Conservation (phyloP, 92 coral and sea anemone species). For the Zoanthus sansibaricus region DNA sequence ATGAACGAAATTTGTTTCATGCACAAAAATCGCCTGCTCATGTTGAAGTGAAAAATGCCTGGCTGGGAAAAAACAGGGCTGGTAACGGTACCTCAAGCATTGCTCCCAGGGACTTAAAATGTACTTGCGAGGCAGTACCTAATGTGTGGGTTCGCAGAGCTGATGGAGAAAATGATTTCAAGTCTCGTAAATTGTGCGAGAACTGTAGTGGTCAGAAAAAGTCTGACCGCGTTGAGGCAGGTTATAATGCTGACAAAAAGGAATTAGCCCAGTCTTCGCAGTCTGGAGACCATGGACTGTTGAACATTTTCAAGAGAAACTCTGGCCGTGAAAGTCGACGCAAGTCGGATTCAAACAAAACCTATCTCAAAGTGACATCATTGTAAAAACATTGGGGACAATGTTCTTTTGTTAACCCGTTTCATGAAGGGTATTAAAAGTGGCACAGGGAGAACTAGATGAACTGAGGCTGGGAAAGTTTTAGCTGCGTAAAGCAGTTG, state of each 20-base stretch:
- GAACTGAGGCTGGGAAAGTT: neutral
- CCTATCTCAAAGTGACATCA: slow-evolving; percentile 88
- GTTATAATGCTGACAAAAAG: slow-evolving; percentile 51
- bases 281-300: slow-evolving; percentile 66
- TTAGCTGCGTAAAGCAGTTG: neutral
- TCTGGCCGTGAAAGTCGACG: slow-evolving; percentile 62
- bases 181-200: slow-evolving; percentile 57
- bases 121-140: slow-evolving; percentile 75
- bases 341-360: slow-evolving; percentile 72
- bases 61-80: slow-evolving; percentile 71
- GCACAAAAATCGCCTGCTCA: slow-evolving; percentile 51
- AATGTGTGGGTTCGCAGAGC: slow-evolving; percentile 83
- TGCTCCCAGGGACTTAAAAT: slow-evolving; percentile 55
- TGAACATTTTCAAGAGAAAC: slow-evolving; percentile 54
- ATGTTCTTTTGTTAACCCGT: neutral
- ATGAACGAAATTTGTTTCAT: slow-evolving; percentile 74
- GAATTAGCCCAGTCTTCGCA: slow-evolving; percentile 78
- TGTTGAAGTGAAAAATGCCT: slow-evolving; percentile 75
- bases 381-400: slow-evolving; percentile 23
- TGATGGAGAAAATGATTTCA: slow-evolving; percentile 37
- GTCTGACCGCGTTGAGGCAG: slow-evolving; percentile 26
- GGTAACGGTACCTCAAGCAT: slow-evolving; percentile 23
- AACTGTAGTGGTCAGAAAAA: slow-evolving; percentile 48
- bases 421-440: neutral
- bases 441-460: neutral